Evolutionary conservation across 92 coral and sea anemone genomes (phyloP), one percentile per base, ranked within the genome.

Genomic region (Chrysogorgia sp.): DNA sequence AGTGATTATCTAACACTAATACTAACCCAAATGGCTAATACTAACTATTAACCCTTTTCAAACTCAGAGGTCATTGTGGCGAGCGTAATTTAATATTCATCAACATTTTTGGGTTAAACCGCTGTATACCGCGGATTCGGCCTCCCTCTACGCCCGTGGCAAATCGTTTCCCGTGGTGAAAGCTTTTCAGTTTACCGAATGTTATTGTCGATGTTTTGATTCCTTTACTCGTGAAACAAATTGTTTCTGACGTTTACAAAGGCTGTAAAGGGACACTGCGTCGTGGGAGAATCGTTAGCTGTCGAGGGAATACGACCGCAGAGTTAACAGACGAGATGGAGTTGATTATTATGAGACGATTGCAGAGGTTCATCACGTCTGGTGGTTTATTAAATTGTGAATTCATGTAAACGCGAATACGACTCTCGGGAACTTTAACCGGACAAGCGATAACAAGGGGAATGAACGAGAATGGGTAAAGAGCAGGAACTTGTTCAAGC

Each of bases 401-500:
- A 57, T 57, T 57, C 8, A 15, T 57, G 63, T 8, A 23, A 10
- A 29, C 17, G 17, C 17, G 9, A 52, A 7, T 23, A 31, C 23
- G 3, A n/a, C 55, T 55, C 40, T 19, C 53, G 50, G 19, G 60
- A 59, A 35, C 41, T 28, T 26, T 35, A 49, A 13, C 28, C 22
- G 65, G 24, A 28, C 14, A 29, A 32, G 30, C 52, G 49, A 33
- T 49, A 72, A 32, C 40, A 40, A 26, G 34, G 79, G 64, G 63
- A 19, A 72, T 72, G 79, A 72, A 34, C 24, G 15, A 72, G 28
- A 19, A 91, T 91, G 97, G 97, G 92, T 21, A 96, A 96, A 86
- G 99, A 96, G 70, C 90, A 89, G 34, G 99, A 96, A 31, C 76
- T 96, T 35, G 83, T 96, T 35, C 97, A 91, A 64, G 97, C 99